These are phyloP conservation scores for Fistularia commersonii DNA, from an alignment of 2,797 vertebrate species.

Conservation along the genomic window DNA sequence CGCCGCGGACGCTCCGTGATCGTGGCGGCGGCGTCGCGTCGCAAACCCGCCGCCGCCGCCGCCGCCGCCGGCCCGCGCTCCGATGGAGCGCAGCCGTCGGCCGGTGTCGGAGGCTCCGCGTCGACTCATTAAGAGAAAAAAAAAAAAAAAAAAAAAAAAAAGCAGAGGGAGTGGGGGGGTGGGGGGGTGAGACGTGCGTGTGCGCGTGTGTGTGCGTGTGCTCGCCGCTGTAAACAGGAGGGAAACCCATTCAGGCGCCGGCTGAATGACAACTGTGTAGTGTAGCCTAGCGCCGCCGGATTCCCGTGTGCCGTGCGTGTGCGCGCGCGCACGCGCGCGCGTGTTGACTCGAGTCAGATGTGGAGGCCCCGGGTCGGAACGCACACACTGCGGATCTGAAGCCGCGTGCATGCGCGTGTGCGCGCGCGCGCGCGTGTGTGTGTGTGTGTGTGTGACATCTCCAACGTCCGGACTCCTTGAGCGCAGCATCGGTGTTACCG, in stretches of 20 bases:
- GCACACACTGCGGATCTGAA: constrained; percentile 43
- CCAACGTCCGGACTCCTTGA: too few species aligned
- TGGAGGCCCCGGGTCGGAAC: constrained; percentile 61
- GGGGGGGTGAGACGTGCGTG: too few species aligned
- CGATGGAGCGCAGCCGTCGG: constrained; percentile 33
- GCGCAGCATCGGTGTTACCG: too few species aligned
- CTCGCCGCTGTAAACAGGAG: constrained; percentile 16
- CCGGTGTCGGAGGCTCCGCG: constrained; percentile 33
- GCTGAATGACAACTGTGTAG: constrained; percentile 19
- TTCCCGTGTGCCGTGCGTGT: constrained; percentile 18
- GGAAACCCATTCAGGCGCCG: constrained; percentile 16
- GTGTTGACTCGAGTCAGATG: constrained; percentile 56
- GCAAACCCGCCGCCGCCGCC: too few species aligned
- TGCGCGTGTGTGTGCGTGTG: too few species aligned
- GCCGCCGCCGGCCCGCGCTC: constrained; percentile 19
- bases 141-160: too few species aligned
- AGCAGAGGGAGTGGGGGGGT: too few species aligned
- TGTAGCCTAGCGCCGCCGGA: constrained; percentile 35
- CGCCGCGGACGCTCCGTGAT: too few species aligned
- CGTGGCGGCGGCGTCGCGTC: too few species aligned
- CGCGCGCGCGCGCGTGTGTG: constrained; percentile 18
- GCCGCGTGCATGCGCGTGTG: too few species aligned
- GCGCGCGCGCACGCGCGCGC: constrained; percentile 33
- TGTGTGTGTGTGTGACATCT: too few species aligned
- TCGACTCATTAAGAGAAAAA: constrained; percentile 33